A percentile compares a stretch with the other conserved stretches of the same genome.
These are phyloP conservation scores for Acanthurus lineatus DNA, from an alignment of 2,797 vertebrate species.

Conservation along the genomic window DNA sequence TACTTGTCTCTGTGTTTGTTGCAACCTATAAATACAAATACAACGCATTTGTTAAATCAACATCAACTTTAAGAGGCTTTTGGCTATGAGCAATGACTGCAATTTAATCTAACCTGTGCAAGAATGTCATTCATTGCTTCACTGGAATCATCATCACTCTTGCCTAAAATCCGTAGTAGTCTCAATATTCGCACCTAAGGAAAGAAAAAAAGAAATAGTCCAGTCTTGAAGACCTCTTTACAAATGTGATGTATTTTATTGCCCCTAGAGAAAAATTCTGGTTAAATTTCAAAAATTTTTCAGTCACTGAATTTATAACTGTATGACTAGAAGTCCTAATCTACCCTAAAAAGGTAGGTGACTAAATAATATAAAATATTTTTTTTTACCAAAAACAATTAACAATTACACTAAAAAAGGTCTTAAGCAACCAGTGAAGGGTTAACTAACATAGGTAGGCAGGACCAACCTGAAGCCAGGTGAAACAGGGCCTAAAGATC, in stretches of 20 bases:
- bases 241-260: neutral
- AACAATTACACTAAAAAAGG: too few relatives aligned
- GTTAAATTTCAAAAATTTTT: neutral
- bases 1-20: constrained; percentile 99
- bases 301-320: too few relatives aligned
- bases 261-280: neutral
- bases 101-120: constrained; percentile 91
- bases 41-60: constrained; percentile 11
- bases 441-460: too few relatives aligned
- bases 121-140: constrained; percentile 99
- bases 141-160: constrained; percentile 98
- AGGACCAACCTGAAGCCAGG: too few relatives aligned
- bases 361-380: too few relatives aligned
- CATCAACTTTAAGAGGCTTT: neutral
- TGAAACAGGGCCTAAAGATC: too few relatives aligned
- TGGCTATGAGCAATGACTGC: neutral
- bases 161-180: constrained; percentile 97
- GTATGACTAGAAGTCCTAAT: too few relatives aligned
- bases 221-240: constrained; percentile 1
- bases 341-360: too few relatives aligned
- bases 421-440: too few relatives aligned
- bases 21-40: constrained; percentile 89
- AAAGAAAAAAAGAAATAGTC: constrained; percentile 25
- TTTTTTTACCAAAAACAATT: too few relatives aligned
- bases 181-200: constrained; percentile 96